phyloP scores from a whole-genome alignment of 1,140 invertebrate species.

The Drosophila nikananu region DNA sequence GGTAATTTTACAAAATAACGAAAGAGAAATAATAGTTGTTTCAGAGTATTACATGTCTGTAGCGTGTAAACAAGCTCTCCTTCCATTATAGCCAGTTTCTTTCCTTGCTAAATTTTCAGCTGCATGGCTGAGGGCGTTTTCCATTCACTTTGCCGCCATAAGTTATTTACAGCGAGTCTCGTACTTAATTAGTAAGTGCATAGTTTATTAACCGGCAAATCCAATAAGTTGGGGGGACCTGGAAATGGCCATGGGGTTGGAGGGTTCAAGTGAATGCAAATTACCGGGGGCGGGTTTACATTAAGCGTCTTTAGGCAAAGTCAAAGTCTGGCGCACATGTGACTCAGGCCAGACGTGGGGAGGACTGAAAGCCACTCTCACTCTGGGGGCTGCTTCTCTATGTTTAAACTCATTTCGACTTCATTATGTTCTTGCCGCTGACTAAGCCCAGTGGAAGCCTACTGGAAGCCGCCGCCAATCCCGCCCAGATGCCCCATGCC shows the following conservation, averaged over 20 bases:
- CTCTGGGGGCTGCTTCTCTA: conserved; percentile 14
- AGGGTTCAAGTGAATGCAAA: conserved; percentile 52
- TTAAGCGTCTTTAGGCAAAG: conserved; percentile 38
- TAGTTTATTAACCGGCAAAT: conserved; percentile 75
- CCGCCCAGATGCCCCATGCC: not conserved
- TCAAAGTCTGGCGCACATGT: conserved; percentile 55
- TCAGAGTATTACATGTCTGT: not conserved
- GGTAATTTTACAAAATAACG: not conserved
- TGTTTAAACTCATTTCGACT: conserved; percentile 74
- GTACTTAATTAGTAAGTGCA: conserved; percentile 71
- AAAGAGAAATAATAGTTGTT: not conserved
- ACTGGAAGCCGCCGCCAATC: conserved; percentile 7
- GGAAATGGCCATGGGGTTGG: conserved; percentile 14
- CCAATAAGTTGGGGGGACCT: conserved; percentile 63
- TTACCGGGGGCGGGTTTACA: conserved; percentile 38
- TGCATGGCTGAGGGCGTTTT: conserved; percentile 40
- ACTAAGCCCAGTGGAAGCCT: conserved; percentile 55
- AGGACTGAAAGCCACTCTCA: conserved; percentile 8
- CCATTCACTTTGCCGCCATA: conserved; percentile 34
- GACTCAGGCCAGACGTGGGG: conserved; percentile 49
- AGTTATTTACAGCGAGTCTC: conserved; percentile 49
- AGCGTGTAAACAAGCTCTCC: not conserved
- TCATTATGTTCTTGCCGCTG: conserved; percentile 65
- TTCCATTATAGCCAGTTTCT: not conserved
- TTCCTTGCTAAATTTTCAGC: conserved; percentile 14